Base-by-base conservation (phyloP, 2,113 vertebrate genomes). In the Trematocara stigmaticum region DNA sequence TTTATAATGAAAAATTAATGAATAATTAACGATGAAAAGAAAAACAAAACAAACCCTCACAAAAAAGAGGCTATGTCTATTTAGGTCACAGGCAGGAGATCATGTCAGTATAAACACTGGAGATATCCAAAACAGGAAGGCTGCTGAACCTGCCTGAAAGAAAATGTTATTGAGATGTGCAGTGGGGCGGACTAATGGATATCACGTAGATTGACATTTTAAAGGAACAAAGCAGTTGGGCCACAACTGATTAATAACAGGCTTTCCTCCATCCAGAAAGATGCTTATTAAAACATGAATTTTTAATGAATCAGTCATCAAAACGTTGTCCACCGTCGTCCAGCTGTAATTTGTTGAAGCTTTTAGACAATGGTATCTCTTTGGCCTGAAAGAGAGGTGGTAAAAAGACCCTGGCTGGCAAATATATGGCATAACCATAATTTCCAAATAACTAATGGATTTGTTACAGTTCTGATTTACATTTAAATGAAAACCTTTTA, bases 401-500 rank as follows among this genome's bases (percentile, higher is more conserved):
- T 85, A 84, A 85, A 88, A 89, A 85, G 53, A 89, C 51, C 34
- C 78, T 86, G 89, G 82, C 56, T 89, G 87, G 71, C 79, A 91
- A 91, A 94, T 89, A 93, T 81, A 90, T 82, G 88, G 78, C 79
- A 87, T 38, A 82, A 78, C 86, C 89, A 85, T 79, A 64, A 91
- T 92, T 89, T 91, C 84, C 85, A 94, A 94, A 93, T 90, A 80
- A 89, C 82, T 94, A 95, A 95, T 95, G 92, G 93, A 96, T 96
- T 93, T 94, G 94, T 94, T 91, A 91, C 92, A 83, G 87, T 91
- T 93, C 91, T 92, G 92, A 96, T 96, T 96, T 95, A 92, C 95
- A 96, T 96, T 94, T 95, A 95, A 96, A 96, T 95, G 90, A 95
- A 94, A 95, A 92, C 64, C 87, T 93, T 95, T 96, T 95, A 95